Conservation (phyloP, 2,797 vertebrate species). For the Pygocentrus nattereri region DNA sequence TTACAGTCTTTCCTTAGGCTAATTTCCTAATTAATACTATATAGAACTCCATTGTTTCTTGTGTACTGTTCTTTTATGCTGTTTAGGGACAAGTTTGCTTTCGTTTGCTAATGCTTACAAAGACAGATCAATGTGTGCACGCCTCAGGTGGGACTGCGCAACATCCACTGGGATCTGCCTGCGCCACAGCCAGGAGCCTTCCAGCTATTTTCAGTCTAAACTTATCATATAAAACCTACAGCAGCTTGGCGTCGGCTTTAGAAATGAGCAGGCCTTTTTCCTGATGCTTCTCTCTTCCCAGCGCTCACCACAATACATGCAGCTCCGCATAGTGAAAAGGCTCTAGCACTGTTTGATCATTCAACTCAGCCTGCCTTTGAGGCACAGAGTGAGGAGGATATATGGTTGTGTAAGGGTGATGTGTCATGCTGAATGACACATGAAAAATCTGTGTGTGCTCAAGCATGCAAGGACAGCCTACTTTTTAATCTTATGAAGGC, state of each 20-base stretch:
- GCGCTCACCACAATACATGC: constrained; percentile 17
- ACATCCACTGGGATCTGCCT: background rate
- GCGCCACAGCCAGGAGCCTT: background rate
- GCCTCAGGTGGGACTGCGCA: constrained; percentile 12
- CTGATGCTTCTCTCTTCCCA: background rate
- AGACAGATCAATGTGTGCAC: constrained; percentile 9
- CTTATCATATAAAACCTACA: constrained; percentile 28
- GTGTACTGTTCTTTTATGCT: background rate
- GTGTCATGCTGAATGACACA: constrained; percentile 21
- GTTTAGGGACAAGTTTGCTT: constrained; percentile 3
- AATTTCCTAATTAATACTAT: background rate
- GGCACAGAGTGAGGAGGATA: background rate
- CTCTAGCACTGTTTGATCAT: constrained; percentile 27
- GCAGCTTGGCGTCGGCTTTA: constrained; percentile 3
- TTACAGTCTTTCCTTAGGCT: too few relatives aligned
- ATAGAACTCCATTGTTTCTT: background rate
- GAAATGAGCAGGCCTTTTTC: constrained; percentile 5
- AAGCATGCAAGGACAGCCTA: constrained; percentile 19
- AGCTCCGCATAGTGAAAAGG: constrained; percentile 3
- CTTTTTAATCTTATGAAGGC: constrained; percentile 2
- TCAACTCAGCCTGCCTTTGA: constrained; percentile 10
- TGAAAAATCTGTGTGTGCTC: constrained; percentile 16
- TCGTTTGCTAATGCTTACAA: constrained; percentile 4
- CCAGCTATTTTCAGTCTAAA: constrained; percentile 33
- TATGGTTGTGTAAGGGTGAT: constrained; percentile 13